Evolutionary conservation across 2,113 vertebrate genomes (phyloP).

Genomic region (Malurus cyaneus): DNA sequence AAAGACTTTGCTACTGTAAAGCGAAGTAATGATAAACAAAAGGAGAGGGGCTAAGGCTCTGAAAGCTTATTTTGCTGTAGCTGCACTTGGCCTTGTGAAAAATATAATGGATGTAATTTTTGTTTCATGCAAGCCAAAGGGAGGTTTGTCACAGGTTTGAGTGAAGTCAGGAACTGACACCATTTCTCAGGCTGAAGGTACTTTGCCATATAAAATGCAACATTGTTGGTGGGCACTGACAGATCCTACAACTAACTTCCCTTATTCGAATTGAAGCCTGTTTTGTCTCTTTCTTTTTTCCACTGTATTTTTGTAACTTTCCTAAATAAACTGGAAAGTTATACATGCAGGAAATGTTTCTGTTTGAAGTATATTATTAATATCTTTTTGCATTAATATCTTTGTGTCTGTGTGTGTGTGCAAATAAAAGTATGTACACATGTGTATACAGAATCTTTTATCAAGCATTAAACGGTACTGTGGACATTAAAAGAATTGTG

Average conservation of each 20-base stretch:
- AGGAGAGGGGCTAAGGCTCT: neutral
- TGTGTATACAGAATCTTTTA: neutral
- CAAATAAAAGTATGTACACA: neutral
- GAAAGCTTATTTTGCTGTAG: neutral
- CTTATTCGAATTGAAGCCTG: neutral
- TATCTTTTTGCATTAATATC: neutral
- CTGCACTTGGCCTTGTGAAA: neutral
- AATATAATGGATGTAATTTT: neutral
- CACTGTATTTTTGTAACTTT: neutral
- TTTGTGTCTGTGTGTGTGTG: neutral
- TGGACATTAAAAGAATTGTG: neutral
- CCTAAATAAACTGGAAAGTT: neutral
- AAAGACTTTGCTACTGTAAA: constrained; percentile 24
- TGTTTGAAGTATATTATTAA: neutral
- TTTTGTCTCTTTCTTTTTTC: neutral
- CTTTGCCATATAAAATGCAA: neutral
- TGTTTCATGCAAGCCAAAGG: neutral
- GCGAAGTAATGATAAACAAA: neutral
- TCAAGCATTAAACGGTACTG: neutral
- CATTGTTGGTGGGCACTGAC: neutral
- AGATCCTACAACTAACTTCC: neutral
- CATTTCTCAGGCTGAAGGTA: neutral
- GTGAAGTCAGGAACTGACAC: neutral
- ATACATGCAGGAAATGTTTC: neutral
- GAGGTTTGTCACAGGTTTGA: neutral